Base-by-base conservation (phyloP, 1,140 invertebrate genomes). In the Anastrepha ludens region DNA sequence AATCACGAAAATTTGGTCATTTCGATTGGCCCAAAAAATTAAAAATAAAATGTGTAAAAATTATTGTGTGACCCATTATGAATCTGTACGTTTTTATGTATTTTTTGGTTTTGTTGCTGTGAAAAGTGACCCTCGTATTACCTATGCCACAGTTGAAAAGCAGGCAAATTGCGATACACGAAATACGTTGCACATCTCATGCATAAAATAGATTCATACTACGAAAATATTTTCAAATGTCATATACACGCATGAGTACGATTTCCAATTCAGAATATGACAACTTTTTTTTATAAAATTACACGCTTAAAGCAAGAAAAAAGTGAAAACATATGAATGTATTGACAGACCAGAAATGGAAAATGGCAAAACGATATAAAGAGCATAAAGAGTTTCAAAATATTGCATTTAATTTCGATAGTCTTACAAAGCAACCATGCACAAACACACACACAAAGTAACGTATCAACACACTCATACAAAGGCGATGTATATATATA, bases 391-490 rank as follows among this genome's bases (percentile, higher is more conserved):
- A 67, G 64, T 67, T 67, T 67, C 64, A 67, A 67, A 67, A 67
- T 67, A 67, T 67, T 67, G 64, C 64, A 67, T 67, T 67, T 67
- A 41, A 67, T 67, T 67, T 67, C 64, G 64, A 67, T 67, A 67
- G 64, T 41, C 20, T 39, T 39, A 39, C 39, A 74, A 74, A 74
- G 41, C 17, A 50, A 4, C 5, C 44, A 74, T 5, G 7, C 15
- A 74, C 11, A 17, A 62, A 62, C 4, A 17, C 15, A 15, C 67
- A 74, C 41, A 74, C 70, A 74, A 70, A 70, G 20, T 70, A 70
- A 70, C 70, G 47, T 8, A 50, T 15, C 4, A 62, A 62, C n/a
- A 62, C n/a, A 17, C 29, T 29, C 29, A 29, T 29, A 29, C 29
- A 29, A 29, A n/a, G n/a, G n/a, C n/a, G n/a, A n/a, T n/a, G n/a